These are phyloP conservation scores for Chromobotia macracanthus DNA, from an alignment of 2,797 vertebrate genomes.

Conservation along the genomic window DNA sequence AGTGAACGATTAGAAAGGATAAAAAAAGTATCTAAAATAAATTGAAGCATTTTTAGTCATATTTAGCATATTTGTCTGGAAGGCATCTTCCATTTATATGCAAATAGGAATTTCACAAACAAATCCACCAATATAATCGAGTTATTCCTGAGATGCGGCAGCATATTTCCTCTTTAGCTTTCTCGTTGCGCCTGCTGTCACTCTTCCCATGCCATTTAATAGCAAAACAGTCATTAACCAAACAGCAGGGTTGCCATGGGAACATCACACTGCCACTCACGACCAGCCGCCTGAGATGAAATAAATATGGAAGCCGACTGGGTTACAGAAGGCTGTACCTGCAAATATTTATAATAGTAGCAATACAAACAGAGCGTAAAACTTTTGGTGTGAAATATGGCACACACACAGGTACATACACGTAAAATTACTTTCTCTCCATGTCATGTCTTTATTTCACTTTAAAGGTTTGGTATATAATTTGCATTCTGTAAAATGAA, in stretches of 20 bases:
- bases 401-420: neutral
- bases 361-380: slow-evolving; percentile 24
- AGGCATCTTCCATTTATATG: slow-evolving; percentile 3
- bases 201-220: slow-evolving; percentile 63
- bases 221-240: slow-evolving; percentile 63
- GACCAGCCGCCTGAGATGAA: slow-evolving; percentile 59
- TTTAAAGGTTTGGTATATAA: neutral
- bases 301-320: slow-evolving; percentile 51
- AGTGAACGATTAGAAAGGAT: no score
- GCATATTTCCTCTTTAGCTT: slow-evolving; percentile 20
- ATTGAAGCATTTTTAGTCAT: neutral
- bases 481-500: neutral
- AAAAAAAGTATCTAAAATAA: neutral
- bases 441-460: neutral
- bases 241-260: slow-evolving; percentile 67
- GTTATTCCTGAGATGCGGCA: slow-evolving; percentile 10
- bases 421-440: neutral
- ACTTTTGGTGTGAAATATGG: neutral
- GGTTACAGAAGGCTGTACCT: slow-evolving; percentile 39
- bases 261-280: slow-evolving; percentile 67
- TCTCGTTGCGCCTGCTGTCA: slow-evolving; percentile 33
- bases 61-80: neutral
- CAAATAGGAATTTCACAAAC: slow-evolving; percentile 9
- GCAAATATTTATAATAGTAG: slow-evolving; percentile 43
- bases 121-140: slow-evolving; percentile 37